Conservation (phyloP, 2,888 invertebrate genomes). For the Melanophora roralis region DNA sequence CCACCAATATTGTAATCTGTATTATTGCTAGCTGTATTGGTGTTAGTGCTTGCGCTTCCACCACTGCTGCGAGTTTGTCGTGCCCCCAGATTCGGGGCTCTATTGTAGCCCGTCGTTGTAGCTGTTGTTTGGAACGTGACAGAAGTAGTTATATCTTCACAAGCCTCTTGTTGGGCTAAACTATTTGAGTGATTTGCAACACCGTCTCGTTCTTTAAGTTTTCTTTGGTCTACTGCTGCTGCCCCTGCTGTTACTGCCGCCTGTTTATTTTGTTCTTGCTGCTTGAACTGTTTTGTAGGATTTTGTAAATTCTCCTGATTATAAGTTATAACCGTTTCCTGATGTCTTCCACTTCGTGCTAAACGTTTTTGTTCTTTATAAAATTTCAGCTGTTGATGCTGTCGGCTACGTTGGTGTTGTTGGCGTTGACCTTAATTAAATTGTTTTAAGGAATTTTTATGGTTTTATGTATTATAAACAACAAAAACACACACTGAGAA, state of each 20-base stretch:
- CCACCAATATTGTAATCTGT: conserved; percentile 63
- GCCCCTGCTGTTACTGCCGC: conserved; percentile 48
- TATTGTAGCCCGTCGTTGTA: conserved; percentile 74
- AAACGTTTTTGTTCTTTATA: conserved; percentile 45
- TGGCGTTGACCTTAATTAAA: conserved; percentile 61
- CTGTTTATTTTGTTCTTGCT: conserved; percentile 34
- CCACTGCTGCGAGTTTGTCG: conserved; percentile 72
- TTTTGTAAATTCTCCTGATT: conserved; percentile 46
- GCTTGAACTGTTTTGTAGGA: conserved; percentile 36
- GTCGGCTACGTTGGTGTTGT: conserved; percentile 47
- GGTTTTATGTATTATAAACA: conserved; percentile 47
- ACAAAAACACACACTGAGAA: conserved; percentile 20
- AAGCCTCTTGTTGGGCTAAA: conserved; percentile 62
- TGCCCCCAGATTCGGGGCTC: conserved; percentile 76
- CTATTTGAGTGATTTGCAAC: conserved; percentile 33
- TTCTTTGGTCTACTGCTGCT: conserved; percentile 44
- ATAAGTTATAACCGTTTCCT: conserved; percentile 16
- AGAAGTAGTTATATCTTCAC: conserved; percentile 61
- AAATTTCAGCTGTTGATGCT: conserved; percentile 18
- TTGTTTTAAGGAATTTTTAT: conserved; percentile 60
- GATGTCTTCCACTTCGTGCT: conserved; percentile 36
- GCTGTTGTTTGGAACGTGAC: conserved; percentile 67
- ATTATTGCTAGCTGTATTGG: conserved; percentile 67
- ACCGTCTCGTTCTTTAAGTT: conserved; percentile 44
- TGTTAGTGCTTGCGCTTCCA: conserved; percentile 68